A percentile compares a stretch with the other conserved stretches of the same genome.
These are phyloP conservation scores for Anoplius nigerrimus DNA, from an alignment of 2,888 invertebrate species.

Conservation along the genomic window DNA sequence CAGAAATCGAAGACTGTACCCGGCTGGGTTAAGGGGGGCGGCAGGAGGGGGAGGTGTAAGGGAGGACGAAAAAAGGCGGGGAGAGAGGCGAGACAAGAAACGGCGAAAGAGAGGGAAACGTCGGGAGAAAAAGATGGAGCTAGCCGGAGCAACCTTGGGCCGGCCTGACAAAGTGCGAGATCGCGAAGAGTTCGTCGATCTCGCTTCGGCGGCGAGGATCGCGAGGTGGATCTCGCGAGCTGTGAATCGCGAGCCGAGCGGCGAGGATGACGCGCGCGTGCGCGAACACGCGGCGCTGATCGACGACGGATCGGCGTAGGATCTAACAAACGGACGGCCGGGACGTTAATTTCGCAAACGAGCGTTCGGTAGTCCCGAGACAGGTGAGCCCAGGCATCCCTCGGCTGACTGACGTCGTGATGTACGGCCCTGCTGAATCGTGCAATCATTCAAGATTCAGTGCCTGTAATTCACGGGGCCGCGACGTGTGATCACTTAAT, in stretches of 20 bases:
- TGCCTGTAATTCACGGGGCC: conserved; percentile 44
- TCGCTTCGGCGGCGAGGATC: too few relatives aligned
- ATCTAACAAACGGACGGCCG: conserved; percentile 1
- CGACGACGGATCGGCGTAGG: neutral
- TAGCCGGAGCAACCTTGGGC: conserved; percentile 39
- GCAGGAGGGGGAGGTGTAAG: too few relatives aligned
- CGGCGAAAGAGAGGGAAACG: neutral
- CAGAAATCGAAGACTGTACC: conserved; percentile 1
- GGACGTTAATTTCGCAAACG: conserved; percentile 18
- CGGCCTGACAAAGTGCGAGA: conserved; percentile 41
- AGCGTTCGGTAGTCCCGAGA: conserved; percentile 27
- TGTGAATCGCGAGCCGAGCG: too few relatives aligned
- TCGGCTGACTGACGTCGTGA: conserved; percentile 16
- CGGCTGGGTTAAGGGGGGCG: too few relatives aligned
- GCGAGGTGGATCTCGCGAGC: too few relatives aligned
- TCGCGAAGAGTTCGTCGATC: conserved; percentile 47
- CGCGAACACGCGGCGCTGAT: too few relatives aligned
- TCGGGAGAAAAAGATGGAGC: conserved; percentile 21
- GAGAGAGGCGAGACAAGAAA: conserved; percentile 18
- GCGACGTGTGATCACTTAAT: conserved; percentile 54
- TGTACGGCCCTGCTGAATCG: conserved; percentile 36
- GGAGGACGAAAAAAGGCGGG: conserved; percentile 16
- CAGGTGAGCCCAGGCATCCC: conserved; percentile 21
- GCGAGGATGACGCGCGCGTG: too few relatives aligned
- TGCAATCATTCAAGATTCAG: conserved; percentile 39